Conservation (phyloP, 2,113 vertebrate species). For the Takifugu bimaculatus region DNA sequence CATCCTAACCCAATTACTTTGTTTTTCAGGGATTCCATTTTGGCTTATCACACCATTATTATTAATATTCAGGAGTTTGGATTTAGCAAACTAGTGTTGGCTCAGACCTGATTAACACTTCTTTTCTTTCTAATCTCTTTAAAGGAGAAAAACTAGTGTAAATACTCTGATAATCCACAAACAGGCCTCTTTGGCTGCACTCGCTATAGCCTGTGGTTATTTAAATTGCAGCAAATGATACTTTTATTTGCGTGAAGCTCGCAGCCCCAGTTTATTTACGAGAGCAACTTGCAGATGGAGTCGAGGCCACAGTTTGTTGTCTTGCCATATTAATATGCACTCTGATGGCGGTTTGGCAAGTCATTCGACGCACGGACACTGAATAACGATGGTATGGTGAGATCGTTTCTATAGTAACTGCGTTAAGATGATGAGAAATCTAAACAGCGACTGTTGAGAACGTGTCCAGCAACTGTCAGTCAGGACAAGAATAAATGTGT, state of each 20-base stretch:
- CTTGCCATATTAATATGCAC: no score
- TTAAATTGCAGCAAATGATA: background rate
- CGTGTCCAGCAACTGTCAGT: no score
- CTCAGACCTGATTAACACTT: slow-evolving; percentile 22
- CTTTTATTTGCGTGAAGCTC: background rate
- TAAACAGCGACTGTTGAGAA: no score
- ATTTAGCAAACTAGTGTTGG: background rate
- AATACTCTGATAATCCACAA: slow-evolving; percentile 9
- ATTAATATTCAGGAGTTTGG: slow-evolving; percentile 12
- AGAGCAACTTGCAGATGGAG: no score
- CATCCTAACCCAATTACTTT: slow-evolving; percentile 17
- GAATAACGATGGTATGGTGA: no score
- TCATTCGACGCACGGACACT: no score
- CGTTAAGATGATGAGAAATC: no score
- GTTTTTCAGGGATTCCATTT: slow-evolving; percentile 33
- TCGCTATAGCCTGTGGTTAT: background rate
- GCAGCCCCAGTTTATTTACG: background rate
- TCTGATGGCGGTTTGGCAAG: no score
- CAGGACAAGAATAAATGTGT: background rate
- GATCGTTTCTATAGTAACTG: no score
- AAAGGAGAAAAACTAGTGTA: slow-evolving; percentile 5
- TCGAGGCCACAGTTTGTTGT: no score
- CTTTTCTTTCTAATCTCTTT: slow-evolving; percentile 13
- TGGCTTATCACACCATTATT: slow-evolving; percentile 16
- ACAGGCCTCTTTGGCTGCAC: slow-evolving; percentile 4